Base-by-base conservation (phyloP, 2,113 vertebrate species). In the Hippocampus abdominalis region DNA sequence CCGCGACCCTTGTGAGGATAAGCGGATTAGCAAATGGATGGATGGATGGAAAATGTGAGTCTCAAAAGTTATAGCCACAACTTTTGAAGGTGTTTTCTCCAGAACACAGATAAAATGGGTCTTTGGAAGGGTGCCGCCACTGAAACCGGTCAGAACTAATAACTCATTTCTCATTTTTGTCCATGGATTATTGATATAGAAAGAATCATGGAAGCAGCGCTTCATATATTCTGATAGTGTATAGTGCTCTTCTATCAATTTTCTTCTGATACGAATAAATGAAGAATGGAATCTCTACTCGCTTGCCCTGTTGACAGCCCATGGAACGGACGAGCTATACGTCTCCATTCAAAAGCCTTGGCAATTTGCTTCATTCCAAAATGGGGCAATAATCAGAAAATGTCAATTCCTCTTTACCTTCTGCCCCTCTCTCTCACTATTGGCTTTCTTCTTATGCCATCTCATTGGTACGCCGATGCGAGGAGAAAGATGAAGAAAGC, bases 121-220 rank as follows among this genome's bases (percentile, higher is more conserved):
- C 27, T 15, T 29, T 4, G 9, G 6, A 25, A 57, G 12, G 25
- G 80, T 53, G 72, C 72, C 77, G 66, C 56, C 42, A 72, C 85
- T 81, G 87, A 73, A 57, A 80, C 74, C 80, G 74, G 70, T 82
- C 81, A 80, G 76, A 79, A 86, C 73, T 57, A 86, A 73, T 89
- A 80, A 80, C 79, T 84, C 83, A 85, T 80, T 72, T 65, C 74
- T 84, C 72, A 72, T 81, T 85, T 78, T 83, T 77, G 68, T 79
- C 36, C 60, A 46, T 42, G 78, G 80, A 88, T 89, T 89, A 89
- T 83, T 73, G 70, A 76, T 65, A 76, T 65, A 71, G 36, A 82
- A 76, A 72, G 53, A 73, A 61, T 60, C 74, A 70, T 69, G 36
- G 61, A 40, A 79, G 73, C 60, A 51, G 63, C 66, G 81, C 56